Evolutionary conservation across 2,113 vertebrate genomes (phyloP).

Genomic region (Nerophis lumbriciformis): DNA sequence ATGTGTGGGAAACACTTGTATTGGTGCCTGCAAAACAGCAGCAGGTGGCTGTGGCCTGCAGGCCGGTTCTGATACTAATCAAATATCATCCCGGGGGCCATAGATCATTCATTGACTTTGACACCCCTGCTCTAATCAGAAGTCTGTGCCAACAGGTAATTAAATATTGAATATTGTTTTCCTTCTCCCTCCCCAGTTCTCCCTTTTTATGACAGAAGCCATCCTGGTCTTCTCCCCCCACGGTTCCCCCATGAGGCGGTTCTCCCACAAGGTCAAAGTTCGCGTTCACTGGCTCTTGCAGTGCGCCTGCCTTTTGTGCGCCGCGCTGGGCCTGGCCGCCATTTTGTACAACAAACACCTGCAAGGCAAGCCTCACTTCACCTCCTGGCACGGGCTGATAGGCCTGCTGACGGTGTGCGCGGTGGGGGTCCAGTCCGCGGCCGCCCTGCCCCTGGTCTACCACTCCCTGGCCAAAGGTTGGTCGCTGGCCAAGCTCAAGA

Average conservation of each 20-base stretch:
- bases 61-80: too few species aligned
- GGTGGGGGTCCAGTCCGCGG: slow-evolving; percentile 71
- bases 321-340: slow-evolving; percentile 75
- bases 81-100: too few species aligned
- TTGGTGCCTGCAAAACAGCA: too few species aligned
- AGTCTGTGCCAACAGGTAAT: too few species aligned
- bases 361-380: slow-evolving; percentile 82
- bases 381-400: slow-evolving; percentile 84
- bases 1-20: too few species aligned
- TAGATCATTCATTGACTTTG: too few species aligned
- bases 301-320: slow-evolving; percentile 75
- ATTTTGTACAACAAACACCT: slow-evolving; percentile 87
- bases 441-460: slow-evolving; percentile 80
- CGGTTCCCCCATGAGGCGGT: slow-evolving; percentile 73
- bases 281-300: slow-evolving; percentile 88
- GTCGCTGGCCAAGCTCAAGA: slow-evolving; percentile 87
- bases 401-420: slow-evolving; percentile 80
- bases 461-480: slow-evolving; percentile 84
- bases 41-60: too few species aligned
- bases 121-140: too few species aligned
- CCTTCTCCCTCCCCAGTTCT: slow-evolving; percentile 76
- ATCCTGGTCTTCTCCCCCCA: slow-evolving; percentile 88
- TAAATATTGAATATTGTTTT: neutral
- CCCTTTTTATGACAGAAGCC: slow-evolving; percentile 91
- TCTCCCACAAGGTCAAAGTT: slow-evolving; percentile 81